These are phyloP conservation scores for Ceriagrion tenellum DNA, from an alignment of 2,888 invertebrate species.

Conservation along the genomic window DNA sequence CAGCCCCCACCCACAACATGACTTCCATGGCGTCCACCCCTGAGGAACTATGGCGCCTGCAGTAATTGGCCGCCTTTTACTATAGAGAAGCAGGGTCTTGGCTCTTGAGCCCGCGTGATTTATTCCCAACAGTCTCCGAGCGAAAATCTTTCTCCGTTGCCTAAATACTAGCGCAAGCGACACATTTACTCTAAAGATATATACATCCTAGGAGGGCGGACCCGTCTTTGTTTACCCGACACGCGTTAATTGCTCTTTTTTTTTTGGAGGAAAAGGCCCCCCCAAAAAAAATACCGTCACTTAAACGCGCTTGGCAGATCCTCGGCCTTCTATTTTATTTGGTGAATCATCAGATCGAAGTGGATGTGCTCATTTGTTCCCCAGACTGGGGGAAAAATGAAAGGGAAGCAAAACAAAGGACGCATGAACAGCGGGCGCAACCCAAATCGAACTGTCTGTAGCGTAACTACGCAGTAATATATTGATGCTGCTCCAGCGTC, in stretches of 20 bases:
- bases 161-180: background rate
- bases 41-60: background rate
- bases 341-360: background rate
- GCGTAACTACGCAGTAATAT: background rate
- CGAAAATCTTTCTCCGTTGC: background rate
- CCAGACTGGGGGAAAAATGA: background rate
- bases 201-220: background rate
- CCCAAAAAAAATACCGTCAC: background rate
- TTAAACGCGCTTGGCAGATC: background rate
- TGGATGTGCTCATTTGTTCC: constrained; percentile 4
- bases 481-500: background rate
- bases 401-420: background rate
- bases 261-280: background rate
- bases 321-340: background rate
- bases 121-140: background rate
- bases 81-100: background rate
- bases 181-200: background rate
- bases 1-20: background rate
- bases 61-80: constrained; percentile 36
- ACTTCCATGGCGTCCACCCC: background rate
- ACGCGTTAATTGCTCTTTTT: background rate
- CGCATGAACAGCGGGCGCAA: background rate
- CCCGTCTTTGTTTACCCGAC: background rate
- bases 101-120: constrained; percentile 40
- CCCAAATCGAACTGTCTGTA: background rate